Evolutionary conservation across 2,113 vertebrate species (phyloP).

Genomic region (Charina bottae): DNA sequence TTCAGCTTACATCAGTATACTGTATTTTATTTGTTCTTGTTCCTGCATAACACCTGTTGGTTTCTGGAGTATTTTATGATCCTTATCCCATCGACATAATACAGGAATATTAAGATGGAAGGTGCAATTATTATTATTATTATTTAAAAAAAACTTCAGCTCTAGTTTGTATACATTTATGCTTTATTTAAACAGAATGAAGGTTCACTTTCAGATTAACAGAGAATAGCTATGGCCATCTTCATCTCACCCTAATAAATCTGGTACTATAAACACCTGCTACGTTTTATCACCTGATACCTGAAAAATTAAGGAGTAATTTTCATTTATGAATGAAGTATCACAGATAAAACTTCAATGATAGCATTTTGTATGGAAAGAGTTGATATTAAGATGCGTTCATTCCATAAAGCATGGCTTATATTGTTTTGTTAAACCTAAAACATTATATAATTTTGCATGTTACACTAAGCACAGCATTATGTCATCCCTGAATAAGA

Average conservation of each 20-base stretch:
- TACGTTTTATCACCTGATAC: neutral
- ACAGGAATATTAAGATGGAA: neutral
- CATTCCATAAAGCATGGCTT: neutral
- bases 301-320: neutral
- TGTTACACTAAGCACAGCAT: neutral
- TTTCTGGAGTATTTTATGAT: neutral
- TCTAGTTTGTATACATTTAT: neutral
- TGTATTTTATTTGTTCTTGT: neutral
- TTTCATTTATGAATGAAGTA: neutral
- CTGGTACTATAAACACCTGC: neutral
- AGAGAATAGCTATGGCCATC: neutral
- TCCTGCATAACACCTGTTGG: neutral
- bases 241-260: neutral
- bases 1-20: rapidly evolving
- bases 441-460: neutral
- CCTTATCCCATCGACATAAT: neutral
- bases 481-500: neutral
- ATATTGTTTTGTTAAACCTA: neutral
- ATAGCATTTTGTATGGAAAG: neutral
- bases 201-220: neutral
- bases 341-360: neutral
- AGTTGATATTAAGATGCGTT: neutral
- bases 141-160: neutral
- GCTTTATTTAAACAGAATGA: neutral
- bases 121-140: neutral